Evolutionary conservation across 2,888 invertebrate species (phyloP).

Genomic region (Nematopogon swammerdamellus): DNA sequence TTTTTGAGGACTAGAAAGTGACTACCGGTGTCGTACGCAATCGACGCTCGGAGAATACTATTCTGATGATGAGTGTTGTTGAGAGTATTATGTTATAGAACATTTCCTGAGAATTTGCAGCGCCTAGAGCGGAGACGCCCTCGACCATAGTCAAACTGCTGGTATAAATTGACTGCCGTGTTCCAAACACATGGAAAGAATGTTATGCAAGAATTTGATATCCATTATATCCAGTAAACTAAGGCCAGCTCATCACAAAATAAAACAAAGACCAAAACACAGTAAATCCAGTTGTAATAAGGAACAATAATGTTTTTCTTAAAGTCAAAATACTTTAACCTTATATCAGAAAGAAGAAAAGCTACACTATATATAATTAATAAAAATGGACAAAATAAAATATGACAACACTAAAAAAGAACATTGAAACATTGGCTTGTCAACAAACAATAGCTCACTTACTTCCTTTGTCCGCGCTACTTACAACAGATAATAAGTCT

Average conservation of each 20-base stretch:
- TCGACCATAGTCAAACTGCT: too few relatives aligned
- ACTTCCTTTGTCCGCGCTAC: neutral
- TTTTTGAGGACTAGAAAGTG: neutral
- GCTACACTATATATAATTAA: neutral
- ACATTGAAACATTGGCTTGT: neutral
- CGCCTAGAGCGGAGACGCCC: too few relatives aligned
- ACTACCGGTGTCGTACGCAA: neutral
- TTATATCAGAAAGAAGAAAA: neutral
- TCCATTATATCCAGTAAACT: too few relatives aligned
- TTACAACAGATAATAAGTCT: neutral
- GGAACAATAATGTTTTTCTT: neutral
- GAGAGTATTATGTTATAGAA: too few relatives aligned
- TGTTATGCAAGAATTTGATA: too few relatives aligned
- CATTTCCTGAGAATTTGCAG: too few relatives aligned
- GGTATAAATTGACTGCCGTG: too few relatives aligned
- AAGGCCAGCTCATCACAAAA: too few relatives aligned
- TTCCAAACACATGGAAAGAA: too few relatives aligned
- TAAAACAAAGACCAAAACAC: neutral
- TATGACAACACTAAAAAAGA: neutral
- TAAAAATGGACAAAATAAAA: neutral
- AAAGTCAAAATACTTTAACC: neutral
- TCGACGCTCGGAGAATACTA: neutral
- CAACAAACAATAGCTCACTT: neutral
- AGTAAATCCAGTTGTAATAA: neutral
- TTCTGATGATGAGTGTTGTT: too few relatives aligned